Evolutionary conservation across 2,888 invertebrate species (phyloP).

Genomic region (Meiosimyza platycephala): DNA sequence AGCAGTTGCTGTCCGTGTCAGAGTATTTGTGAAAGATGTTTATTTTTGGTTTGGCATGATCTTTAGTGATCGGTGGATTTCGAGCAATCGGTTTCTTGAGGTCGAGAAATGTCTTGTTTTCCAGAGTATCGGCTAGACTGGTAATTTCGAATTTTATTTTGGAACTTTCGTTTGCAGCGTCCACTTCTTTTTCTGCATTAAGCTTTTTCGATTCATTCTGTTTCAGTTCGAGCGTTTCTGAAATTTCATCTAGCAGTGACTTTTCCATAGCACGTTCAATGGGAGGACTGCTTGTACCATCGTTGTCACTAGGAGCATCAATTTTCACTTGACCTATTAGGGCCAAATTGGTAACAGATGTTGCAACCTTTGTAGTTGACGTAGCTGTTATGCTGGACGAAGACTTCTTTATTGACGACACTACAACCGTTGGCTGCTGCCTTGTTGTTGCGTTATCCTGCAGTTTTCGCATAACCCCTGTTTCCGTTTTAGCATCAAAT

Average conservation of each 20-base stretch:
- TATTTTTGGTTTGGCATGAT: slow-evolving; percentile 76
- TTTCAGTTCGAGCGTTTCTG: slow-evolving; percentile 77
- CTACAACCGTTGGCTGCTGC: slow-evolving; percentile 50
- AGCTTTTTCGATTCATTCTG: slow-evolving; percentile 67
- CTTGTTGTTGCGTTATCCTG: slow-evolving; percentile 49
- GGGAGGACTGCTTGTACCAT: slow-evolving; percentile 66
- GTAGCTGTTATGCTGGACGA: slow-evolving; percentile 39
- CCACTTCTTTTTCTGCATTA: slow-evolving; percentile 46
- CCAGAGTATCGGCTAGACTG: slow-evolving; percentile 56
- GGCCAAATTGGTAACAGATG: slow-evolving; percentile 36
- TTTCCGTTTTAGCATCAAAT: slow-evolving; percentile 69
- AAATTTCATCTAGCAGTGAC: slow-evolving; percentile 78
- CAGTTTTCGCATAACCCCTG: slow-evolving; percentile 41
- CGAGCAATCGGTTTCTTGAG: slow-evolving; percentile 69
- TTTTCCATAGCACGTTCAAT: slow-evolving; percentile 72
- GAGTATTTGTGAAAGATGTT: slow-evolving; percentile 73
- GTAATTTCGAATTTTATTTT: slow-evolving; percentile 66
- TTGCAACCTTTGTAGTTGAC: slow-evolving; percentile 39
- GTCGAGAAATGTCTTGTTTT: slow-evolving; percentile 65
- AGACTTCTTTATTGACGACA: slow-evolving; percentile 46
- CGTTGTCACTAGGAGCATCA: slow-evolving; percentile 44
- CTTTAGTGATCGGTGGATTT: slow-evolving; percentile 75
- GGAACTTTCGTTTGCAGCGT: slow-evolving; percentile 40
- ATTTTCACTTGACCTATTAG: slow-evolving; percentile 24
- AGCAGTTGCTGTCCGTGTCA: slow-evolving; percentile 72